phyloP scores from a whole-genome alignment of 2,797 vertebrate species.

The Salarias fasciatus region DNA sequence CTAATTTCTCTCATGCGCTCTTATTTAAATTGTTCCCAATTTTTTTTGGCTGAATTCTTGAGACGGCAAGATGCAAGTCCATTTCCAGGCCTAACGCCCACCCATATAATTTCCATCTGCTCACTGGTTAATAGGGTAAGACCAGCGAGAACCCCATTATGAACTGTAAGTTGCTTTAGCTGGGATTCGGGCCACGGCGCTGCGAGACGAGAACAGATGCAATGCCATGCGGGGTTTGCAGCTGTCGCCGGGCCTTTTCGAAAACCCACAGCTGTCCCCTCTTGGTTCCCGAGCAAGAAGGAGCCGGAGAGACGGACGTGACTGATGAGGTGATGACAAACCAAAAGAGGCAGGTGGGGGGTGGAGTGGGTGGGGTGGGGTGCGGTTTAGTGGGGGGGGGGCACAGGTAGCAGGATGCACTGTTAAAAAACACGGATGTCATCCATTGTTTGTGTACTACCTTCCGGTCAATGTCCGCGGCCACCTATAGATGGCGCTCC shows the following conservation, averaged over 20 bases:
- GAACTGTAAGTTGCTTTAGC: slow-evolving; percentile 56
- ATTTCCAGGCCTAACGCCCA: slow-evolving; percentile 41
- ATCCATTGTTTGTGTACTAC: slow-evolving; percentile 6
- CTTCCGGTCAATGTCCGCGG: neutral
- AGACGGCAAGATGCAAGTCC: slow-evolving; percentile 47
- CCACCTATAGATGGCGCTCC: slow-evolving; percentile 77
- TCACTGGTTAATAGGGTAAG: slow-evolving; percentile 65
- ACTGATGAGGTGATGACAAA: slow-evolving; percentile 67
- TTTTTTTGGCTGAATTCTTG: slow-evolving; percentile 31
- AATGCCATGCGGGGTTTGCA: slow-evolving; percentile 70
- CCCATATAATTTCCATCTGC: slow-evolving; percentile 67
- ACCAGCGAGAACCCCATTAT: slow-evolving; percentile 54
- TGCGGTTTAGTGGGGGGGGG: neutral
- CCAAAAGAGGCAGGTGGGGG: slow-evolving; percentile 33
- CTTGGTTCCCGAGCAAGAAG: slow-evolving; percentile 46
- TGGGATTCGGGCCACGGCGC: slow-evolving; percentile 40
- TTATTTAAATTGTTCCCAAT: slow-evolving; percentile 61
- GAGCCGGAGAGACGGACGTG: slow-evolving; percentile 54
- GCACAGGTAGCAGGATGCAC: slow-evolving; percentile 45
- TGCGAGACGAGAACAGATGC: slow-evolving; percentile 68
- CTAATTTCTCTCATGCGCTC: slow-evolving; percentile 61
- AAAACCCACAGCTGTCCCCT: slow-evolving; percentile 70
- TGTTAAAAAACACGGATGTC: slow-evolving; percentile 10
- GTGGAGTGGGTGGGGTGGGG: neutral
- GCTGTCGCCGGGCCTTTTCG: slow-evolving; percentile 68